phyloP scores from a whole-genome alignment of 2,797 vertebrate genomes.

The Rhadinocentrus ornatus region DNA sequence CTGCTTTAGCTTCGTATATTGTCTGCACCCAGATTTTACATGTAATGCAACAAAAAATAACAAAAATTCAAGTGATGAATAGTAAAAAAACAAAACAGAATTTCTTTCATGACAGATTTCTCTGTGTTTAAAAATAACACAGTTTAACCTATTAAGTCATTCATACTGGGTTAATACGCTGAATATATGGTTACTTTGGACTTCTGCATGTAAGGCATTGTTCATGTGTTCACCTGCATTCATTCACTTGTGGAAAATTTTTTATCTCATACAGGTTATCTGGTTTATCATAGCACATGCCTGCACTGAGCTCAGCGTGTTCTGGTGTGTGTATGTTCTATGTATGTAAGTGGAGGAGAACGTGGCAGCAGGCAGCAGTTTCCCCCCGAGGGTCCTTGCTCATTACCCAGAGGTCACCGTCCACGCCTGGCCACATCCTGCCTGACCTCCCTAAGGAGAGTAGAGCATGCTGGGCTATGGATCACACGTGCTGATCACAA shows the following conservation, averaged over 20 bases:
- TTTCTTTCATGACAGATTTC: no score
- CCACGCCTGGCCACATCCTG: constrained; percentile 79
- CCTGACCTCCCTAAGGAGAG: constrained; percentile 73
- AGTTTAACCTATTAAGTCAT: background rate
- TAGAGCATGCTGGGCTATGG: constrained; percentile 73
- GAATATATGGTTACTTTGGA: background rate
- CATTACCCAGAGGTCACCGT: constrained; percentile 81
- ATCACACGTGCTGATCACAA: constrained; percentile 77
- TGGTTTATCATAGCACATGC: constrained; percentile 10
- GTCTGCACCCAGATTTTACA: no score
- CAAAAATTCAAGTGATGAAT: no score
- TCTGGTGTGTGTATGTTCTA: constrained; percentile 18
- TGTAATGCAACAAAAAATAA: no score
- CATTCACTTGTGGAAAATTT: constrained; percentile 2
- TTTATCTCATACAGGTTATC: constrained; percentile 7
- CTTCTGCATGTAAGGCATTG: background rate
- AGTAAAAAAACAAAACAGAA: no score
- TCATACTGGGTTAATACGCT: background rate
- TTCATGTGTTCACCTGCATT: background rate
- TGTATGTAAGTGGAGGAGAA: constrained; percentile 36
- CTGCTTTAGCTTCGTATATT: background rate
- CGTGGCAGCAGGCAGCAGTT: constrained; percentile 56
- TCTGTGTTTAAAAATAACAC: no score
- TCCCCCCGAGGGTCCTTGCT: constrained; percentile 64
- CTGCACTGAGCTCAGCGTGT: constrained; percentile 1